Evolutionary conservation across 1,140 invertebrate species (phyloP).

Genomic region (Zophobas morio): DNA sequence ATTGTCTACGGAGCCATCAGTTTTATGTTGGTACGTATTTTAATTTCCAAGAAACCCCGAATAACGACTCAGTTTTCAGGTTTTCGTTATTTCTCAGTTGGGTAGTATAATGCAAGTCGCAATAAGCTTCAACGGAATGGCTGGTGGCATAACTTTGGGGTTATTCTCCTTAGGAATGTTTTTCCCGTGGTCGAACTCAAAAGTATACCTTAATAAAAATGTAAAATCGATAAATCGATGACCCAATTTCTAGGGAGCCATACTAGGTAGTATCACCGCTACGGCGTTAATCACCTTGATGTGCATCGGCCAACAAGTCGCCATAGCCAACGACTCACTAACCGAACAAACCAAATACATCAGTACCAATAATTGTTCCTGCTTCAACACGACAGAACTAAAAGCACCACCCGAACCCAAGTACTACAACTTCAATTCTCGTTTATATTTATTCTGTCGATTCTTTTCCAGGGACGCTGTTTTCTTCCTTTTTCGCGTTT

Average conservation of each 20-base stretch:
- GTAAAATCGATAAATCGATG: neutral
- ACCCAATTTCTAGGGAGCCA: constrained; percentile 71
- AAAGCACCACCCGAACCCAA: neutral
- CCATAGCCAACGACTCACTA: constrained; percentile 70
- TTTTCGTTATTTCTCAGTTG: constrained; percentile 85
- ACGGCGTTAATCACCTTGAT: constrained; percentile 80
- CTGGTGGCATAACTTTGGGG: constrained; percentile 88
- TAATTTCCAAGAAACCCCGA: no score
- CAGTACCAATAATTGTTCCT: constrained; percentile 68
- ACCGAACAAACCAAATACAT: constrained; percentile 67
- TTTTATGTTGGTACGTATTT: constrained; percentile 70
- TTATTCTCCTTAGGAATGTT: constrained; percentile 92
- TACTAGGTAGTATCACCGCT: constrained; percentile 75
- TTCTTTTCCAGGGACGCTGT: constrained; percentile 57
- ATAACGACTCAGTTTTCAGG: no score
- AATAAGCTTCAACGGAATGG: constrained; percentile 89
- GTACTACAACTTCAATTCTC: neutral
- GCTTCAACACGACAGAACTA: constrained; percentile 56
- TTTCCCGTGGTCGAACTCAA: constrained; percentile 86
- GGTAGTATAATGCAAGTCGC: constrained; percentile 89
- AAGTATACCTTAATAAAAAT: constrained; percentile 70
- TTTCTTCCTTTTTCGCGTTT: constrained; percentile 74
- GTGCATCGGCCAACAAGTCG: constrained; percentile 80
- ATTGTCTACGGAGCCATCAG: constrained; percentile 75
- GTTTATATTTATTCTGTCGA: constrained; percentile 23